Percentiles rank a stretch among this genome's conserved stretches.
phyloP scores from a whole-genome alignment of 2,113 vertebrate genomes.

The Andinoacara biseriatus region DNA sequence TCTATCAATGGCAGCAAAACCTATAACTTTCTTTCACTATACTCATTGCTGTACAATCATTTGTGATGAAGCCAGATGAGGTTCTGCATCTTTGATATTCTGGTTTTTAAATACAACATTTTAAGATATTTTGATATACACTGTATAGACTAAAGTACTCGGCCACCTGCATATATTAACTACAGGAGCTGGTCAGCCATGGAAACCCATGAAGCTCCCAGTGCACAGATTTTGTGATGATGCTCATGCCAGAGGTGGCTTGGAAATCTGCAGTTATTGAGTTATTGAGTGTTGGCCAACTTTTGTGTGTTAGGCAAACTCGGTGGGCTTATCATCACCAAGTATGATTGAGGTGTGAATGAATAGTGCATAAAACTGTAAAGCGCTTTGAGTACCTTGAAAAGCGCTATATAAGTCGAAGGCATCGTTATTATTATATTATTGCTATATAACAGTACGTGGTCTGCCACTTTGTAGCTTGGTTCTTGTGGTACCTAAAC shows the following conservation, averaged over 20 bases:
- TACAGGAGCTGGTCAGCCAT: neutral
- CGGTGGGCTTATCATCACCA: too few relatives aligned
- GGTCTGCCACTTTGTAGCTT: neutral
- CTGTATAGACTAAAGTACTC: neutral
- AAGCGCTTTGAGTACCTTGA: too few relatives aligned
- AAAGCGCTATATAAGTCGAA: too few relatives aligned
- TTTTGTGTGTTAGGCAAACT: too few relatives aligned
- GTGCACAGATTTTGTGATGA: neutral
- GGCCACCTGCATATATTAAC: neutral
- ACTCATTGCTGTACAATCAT: neutral
- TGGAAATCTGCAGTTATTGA: neutral
- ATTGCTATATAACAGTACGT: neutral
- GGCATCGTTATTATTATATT: too few relatives aligned
- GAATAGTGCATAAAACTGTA: too few relatives aligned
- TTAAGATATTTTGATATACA: neutral
- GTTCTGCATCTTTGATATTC: neutral
- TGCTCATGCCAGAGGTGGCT: neutral
- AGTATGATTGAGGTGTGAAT: too few relatives aligned
- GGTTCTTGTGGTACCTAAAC: neutral
- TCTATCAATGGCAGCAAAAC: neutral
- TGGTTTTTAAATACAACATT: accelerated
- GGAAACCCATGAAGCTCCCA: neutral
- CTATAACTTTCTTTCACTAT: neutral
- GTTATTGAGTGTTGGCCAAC: too few relatives aligned
- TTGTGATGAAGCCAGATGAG: neutral